phyloP scores from a whole-genome alignment of 1,140 invertebrate species.

The Brachystomella parvula region DNA sequence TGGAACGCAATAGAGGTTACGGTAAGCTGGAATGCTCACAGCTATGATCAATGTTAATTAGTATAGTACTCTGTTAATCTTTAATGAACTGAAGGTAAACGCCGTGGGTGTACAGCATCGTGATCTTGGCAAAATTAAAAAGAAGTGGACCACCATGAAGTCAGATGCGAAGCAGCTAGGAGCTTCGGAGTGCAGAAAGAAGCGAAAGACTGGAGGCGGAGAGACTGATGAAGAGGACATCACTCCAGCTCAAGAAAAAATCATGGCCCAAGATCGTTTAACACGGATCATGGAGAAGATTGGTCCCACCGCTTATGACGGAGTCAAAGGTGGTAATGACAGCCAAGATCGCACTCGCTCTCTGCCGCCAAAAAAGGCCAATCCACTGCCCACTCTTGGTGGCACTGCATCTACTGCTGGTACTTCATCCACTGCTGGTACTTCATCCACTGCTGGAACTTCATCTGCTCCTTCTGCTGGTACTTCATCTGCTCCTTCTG shows the following conservation, averaged over 20 bases:
- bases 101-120: not conserved
- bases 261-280: not conserved
- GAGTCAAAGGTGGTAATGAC: not conserved
- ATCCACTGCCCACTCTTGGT: no score
- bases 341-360: no score
- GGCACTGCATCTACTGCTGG: not conserved
- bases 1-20: not conserved
- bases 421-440: not conserved
- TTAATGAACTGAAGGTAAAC: no score
- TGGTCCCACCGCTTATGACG: not conserved
- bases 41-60: no score
- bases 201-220: not conserved
- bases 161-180: not conserved
- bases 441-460: not conserved
- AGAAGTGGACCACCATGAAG: not conserved
- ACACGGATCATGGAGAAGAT: not conserved
- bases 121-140: not conserved
- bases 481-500: no score
- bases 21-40: no score
- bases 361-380: no score
- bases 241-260: not conserved
- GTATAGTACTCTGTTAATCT: no score
- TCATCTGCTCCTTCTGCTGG: no score
- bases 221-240: constrained; percentile 5
- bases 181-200: not conserved